Conservation (phyloP, 2,888 invertebrate species). For the Nemapogon koenigi region DNA sequence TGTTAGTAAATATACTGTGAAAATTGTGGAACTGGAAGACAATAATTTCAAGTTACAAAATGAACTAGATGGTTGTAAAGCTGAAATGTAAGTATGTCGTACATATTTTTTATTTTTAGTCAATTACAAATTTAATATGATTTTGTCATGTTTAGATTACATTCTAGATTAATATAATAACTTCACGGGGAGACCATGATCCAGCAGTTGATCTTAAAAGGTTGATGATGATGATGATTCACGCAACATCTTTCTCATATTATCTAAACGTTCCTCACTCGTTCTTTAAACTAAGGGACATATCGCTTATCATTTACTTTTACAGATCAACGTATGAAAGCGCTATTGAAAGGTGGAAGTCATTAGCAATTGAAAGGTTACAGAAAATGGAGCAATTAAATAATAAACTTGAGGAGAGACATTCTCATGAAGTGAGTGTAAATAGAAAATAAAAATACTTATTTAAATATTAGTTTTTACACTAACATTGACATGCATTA, state of each 20-base stretch:
- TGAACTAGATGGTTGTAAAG: conserved; percentile 43
- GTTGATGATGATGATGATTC: too few relatives aligned
- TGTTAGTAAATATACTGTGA: conserved; percentile 43
- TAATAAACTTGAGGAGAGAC: conserved; percentile 66
- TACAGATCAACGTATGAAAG: conserved; percentile 36
- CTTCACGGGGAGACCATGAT: too few relatives aligned
- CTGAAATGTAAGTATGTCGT: conserved; percentile 56
- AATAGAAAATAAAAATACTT: neutral
- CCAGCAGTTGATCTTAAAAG: too few relatives aligned
- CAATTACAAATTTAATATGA: too few relatives aligned
- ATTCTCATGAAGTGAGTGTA: conserved; percentile 58
- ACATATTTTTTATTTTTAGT: too few relatives aligned
- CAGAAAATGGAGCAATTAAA: conserved; percentile 69
- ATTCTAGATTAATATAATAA: too few relatives aligned
- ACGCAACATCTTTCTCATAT: too few relatives aligned
- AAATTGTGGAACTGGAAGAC: conserved; percentile 43
- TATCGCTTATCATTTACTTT: conserved; percentile 13
- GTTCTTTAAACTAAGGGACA: too few relatives aligned
- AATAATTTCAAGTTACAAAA: conserved; percentile 46
- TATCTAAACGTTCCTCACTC: too few relatives aligned
- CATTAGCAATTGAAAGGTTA: conserved; percentile 70
- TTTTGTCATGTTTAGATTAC: too few relatives aligned
- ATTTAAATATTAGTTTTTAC: neutral
- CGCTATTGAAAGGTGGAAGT: conserved; percentile 68
- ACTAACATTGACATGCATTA: neutral